A percentile compares a stretch with the other conserved stretches of the same genome.
Evolutionary conservation across 35 echinoderm and acorn worm species (phyloP).

Genomic region (Acanthaster planci): DNA sequence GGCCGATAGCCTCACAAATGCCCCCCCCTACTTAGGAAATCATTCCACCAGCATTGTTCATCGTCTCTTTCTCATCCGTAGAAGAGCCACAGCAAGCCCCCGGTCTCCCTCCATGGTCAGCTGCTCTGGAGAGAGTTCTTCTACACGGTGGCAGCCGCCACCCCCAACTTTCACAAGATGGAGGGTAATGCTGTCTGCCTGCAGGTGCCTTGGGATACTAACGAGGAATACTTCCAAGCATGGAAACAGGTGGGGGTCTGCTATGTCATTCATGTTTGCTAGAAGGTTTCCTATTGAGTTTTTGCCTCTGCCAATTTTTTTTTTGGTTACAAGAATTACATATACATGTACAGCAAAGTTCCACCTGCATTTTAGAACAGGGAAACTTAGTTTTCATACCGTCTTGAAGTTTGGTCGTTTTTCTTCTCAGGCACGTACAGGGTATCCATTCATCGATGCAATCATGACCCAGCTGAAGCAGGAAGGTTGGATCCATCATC

Average conservation of each 20-base stretch:
- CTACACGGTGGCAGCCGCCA: constrained; percentile 31
- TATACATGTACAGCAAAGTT: background rate
- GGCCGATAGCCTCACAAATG: too few species aligned
- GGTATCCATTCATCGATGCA: constrained; percentile 86
- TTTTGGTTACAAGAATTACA: background rate
- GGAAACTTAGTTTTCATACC: too few species aligned
- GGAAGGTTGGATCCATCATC: constrained; percentile 90
- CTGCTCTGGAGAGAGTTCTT: constrained; percentile 80
- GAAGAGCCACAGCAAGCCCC: constrained; percentile 71
- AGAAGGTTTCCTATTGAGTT: background rate
- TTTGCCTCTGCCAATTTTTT: background rate
- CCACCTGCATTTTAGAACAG: too few species aligned
- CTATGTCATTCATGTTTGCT: too few species aligned
- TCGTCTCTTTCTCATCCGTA: background rate
- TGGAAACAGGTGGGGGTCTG: constrained; percentile 49
- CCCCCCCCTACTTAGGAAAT: too few species aligned
- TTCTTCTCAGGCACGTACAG: constrained; percentile 56
- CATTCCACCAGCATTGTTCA: too few species aligned
- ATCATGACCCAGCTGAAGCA: constrained; percentile 79
- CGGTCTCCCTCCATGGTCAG: constrained; percentile 79
- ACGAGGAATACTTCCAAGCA: constrained; percentile 13
- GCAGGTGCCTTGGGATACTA: constrained; percentile 85
- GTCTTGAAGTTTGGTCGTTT: background rate
- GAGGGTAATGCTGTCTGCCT: constrained; percentile 77
- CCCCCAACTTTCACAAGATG: constrained; percentile 78